Conservation (phyloP, 1,140 invertebrate genomes). For the Aleiodes sp. region DNA sequence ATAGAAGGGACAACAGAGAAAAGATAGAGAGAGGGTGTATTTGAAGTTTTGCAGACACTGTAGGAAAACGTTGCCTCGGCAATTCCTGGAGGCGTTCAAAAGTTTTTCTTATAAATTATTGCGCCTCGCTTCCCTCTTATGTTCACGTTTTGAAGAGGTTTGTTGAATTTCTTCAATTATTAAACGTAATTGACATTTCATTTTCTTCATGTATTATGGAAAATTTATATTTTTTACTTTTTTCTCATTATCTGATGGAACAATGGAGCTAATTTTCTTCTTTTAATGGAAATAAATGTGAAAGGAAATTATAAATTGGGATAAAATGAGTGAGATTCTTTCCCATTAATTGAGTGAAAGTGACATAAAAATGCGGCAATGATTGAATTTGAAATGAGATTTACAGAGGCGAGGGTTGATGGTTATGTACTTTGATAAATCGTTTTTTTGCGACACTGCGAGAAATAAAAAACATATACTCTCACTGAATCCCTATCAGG, state of each 20-base stretch:
- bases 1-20: background rate
- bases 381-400: too few relatives aligned
- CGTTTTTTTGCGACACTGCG: background rate
- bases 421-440: conserved; percentile 12
- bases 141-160: background rate
- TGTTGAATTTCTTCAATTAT: conserved; percentile 15
- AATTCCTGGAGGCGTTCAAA: background rate
- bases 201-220: background rate
- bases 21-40: background rate
- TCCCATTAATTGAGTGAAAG: too few relatives aligned
- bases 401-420: background rate
- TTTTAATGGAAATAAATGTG: too few relatives aligned
- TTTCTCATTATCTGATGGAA: background rate
- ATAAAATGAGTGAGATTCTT: too few relatives aligned
- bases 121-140: background rate
- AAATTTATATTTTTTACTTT: background rate
- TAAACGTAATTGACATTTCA: background rate
- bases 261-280: too few relatives aligned
- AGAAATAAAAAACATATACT: background rate
- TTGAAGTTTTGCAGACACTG: background rate
- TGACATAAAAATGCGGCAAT: background rate
- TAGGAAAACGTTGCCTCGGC: background rate
- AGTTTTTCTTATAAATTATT: conserved; percentile 18
- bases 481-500: conserved; percentile 11
- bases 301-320: too few relatives aligned